These are phyloP conservation scores for Luperina nickerlii DNA, from an alignment of 2,888 invertebrate species.

Conservation along the genomic window DNA sequence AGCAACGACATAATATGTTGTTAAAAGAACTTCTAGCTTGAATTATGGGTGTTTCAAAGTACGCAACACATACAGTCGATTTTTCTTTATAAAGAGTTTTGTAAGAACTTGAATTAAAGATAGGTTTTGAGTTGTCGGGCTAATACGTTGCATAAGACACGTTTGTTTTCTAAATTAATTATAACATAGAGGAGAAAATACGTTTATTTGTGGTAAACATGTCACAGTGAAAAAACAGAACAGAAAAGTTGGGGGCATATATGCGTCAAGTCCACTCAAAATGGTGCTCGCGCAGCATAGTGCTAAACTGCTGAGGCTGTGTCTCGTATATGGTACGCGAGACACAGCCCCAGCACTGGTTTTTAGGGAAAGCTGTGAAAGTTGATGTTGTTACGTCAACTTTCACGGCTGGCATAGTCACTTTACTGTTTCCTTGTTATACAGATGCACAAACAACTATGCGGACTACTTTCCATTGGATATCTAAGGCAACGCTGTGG, in stretches of 20 bases:
- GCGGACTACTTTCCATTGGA: constrained; percentile 91
- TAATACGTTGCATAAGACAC: background rate
- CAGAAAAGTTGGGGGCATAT: background rate
- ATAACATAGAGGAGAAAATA: background rate
- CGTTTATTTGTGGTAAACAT: background rate
- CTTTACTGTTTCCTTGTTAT: background rate
- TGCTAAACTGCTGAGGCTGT: background rate
- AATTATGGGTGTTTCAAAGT: constrained; percentile 4
- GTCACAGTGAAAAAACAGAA: background rate
- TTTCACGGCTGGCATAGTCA: background rate
- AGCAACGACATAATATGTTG: background rate
- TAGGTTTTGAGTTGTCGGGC: background rate
- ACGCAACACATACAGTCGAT: fast-evolving
- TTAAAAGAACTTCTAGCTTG: background rate
- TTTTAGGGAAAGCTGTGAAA: background rate
- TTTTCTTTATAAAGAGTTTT: no score
- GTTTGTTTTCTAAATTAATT: background rate
- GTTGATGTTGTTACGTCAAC: no score
- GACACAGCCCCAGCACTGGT: background rate
- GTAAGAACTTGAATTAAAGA: background rate
- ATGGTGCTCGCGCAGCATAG: background rate
- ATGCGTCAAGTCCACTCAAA: background rate
- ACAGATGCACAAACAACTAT: constrained; percentile 82
- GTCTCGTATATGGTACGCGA: background rate
- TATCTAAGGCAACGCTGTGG: constrained; percentile 92